A percentile compares a stretch with the other conserved stretches of the same genome.
phyloP scores from a whole-genome alignment of 2,888 invertebrate genomes.

The Chymomyza fuscimana region DNA sequence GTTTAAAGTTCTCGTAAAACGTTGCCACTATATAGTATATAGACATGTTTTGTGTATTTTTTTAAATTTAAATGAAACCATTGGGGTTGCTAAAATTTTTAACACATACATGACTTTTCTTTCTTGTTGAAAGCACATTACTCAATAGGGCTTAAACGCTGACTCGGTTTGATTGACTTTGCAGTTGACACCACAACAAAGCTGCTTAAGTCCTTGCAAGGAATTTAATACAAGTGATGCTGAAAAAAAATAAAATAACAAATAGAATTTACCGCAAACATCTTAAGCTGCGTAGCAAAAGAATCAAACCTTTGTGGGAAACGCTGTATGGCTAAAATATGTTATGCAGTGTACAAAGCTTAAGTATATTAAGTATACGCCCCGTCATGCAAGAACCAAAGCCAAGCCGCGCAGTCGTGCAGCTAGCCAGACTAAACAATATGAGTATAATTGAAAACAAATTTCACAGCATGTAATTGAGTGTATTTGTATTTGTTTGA shows the following conservation, averaged over 20 bases:
- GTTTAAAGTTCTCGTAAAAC: conserved; percentile 63
- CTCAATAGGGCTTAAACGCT: conserved; percentile 39
- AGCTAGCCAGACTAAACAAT: conserved; percentile 36
- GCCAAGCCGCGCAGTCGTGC: not conserved
- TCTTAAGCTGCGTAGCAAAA: not conserved
- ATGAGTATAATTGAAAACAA: conserved; percentile 72
- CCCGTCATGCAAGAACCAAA: conserved; percentile 32
- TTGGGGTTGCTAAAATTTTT: conserved; percentile 57
- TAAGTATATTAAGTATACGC: conserved; percentile 61
- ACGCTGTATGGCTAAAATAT: not conserved
- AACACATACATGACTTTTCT: conserved; percentile 43
- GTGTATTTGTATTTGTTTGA: conserved; percentile 37
- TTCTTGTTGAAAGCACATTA: conserved; percentile 25
- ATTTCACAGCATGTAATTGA: conserved; percentile 68
- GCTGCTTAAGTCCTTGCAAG: not conserved
- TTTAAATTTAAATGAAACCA: conserved; percentile 34
- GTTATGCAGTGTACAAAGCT: conserved; percentile 28
- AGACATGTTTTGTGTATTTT: conserved; percentile 20
- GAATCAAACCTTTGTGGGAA: not conserved
- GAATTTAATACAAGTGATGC: not conserved
- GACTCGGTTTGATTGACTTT: conserved; percentile 7
- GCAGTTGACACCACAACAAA: not conserved
- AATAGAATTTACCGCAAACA: not conserved
- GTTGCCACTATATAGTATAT: conserved; percentile 19
- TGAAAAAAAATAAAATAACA: not conserved